These are phyloP conservation scores for Ctenodactylus gundi DNA, from an alignment of 2,113 vertebrate species.

Conservation along the genomic window DNA sequence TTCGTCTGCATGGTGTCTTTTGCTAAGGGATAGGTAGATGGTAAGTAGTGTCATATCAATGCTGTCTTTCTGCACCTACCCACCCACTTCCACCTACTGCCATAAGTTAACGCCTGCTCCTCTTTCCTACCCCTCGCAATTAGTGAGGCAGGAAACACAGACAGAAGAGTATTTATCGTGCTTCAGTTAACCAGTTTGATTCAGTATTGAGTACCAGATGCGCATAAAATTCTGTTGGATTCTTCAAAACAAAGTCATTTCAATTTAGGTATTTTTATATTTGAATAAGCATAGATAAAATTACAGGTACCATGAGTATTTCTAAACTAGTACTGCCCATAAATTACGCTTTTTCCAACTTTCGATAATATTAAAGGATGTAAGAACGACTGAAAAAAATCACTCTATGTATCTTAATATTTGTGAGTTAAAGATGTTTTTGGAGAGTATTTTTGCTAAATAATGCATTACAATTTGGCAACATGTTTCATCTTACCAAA, in stretches of 20 bases:
- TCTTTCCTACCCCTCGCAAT: conserved; percentile 58
- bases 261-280: background rate
- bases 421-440: background rate
- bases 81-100: conserved; percentile 10
- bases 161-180: conserved; percentile 58
- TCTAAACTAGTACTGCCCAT: background rate
- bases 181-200: conserved; percentile 83
- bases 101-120: background rate
- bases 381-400: too few relatives aligned
- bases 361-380: background rate
- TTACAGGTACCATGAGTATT: conserved; percentile 25
- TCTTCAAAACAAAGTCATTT: conserved; percentile 20
- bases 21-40: background rate
- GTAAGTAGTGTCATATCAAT: background rate
- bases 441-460: background rate
- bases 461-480: background rate
- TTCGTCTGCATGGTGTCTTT: background rate
- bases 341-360: background rate
- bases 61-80: background rate
- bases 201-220: conserved; percentile 79
- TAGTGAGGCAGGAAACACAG: conserved; percentile 73
- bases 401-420: background rate
- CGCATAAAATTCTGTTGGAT: background rate
- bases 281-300: conserved; percentile 23
- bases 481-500: background rate